Evolutionary conservation across 2,888 invertebrate genomes (phyloP).

Genomic region (Nomada lathburiana): DNA sequence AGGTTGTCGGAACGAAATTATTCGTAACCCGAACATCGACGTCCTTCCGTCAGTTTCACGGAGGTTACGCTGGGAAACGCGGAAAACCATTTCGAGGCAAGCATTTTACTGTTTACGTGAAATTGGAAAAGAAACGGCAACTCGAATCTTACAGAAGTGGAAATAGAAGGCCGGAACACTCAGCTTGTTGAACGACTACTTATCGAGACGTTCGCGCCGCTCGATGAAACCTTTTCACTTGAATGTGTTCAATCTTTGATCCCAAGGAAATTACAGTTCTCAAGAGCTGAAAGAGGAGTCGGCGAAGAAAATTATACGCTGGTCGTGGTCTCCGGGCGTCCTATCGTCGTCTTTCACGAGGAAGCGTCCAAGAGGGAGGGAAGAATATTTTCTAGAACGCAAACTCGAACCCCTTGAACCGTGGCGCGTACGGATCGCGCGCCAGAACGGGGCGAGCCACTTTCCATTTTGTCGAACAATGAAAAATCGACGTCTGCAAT

Average conservation of each 20-base stretch:
- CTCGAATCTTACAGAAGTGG: neutral
- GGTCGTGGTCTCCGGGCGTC: neutral
- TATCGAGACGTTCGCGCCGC: slow-evolving; percentile 13
- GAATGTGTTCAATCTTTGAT: slow-evolving; percentile 40
- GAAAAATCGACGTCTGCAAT: slow-evolving; percentile 29
- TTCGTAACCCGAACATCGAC: too few relatives aligned
- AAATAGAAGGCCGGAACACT: slow-evolving; percentile 33
- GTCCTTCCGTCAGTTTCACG: too few relatives aligned
- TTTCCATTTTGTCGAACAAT: slow-evolving; percentile 18
- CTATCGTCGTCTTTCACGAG: neutral
- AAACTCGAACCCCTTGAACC: neutral
- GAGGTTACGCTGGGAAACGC: too few relatives aligned
- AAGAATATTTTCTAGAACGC: slow-evolving; percentile 17
- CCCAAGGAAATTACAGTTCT: slow-evolving; percentile 41
- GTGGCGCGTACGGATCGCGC: neutral
- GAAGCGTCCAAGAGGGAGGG: neutral
- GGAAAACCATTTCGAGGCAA: too few relatives aligned
- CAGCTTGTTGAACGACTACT: slow-evolving; percentile 24
- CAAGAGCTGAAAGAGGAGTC: slow-evolving; percentile 6
- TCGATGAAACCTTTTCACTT: slow-evolving; percentile 22
- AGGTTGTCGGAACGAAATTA: too few relatives aligned
- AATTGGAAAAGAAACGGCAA: neutral
- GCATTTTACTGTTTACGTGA: neutral
- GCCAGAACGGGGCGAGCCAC: neutral
- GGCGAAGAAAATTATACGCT: slow-evolving; percentile 31